Evolutionary conservation across 2,888 invertebrate genomes (phyloP), one percentile per base, ranked within the genome.

Genomic region (Choreutis nemorana): DNA sequence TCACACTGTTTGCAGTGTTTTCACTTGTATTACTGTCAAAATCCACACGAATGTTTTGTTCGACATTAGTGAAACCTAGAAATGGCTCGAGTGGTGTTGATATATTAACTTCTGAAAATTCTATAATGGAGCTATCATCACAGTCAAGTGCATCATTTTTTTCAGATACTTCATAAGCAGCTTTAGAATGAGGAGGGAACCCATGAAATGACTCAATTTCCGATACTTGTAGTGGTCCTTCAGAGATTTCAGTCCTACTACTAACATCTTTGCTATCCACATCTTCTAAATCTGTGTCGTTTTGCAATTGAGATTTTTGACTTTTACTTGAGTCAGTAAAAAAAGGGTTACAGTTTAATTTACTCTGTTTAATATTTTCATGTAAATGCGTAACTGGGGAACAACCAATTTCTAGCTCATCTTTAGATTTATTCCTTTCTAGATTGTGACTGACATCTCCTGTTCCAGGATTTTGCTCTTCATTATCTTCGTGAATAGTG

Each of bases 151-250:
- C 14, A 29, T 25, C 26, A 18, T 26, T 23, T 34, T 32, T 30
- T 31, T 34, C 15, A 18, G 15, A 23, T 14, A 33, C 26, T 16
- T 22, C 5, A 26, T n/a, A 15, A 7, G 20, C 14, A 23, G 14
- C 24, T 12, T 29, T 16, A 25, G 23, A 18, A 31, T 30, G 29
- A 34, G 32, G 25, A 14, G 53, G 34, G 35, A 67, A 68, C 2
- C 65, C 67, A 10, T 52, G 34, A 41, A 65, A 59, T 32, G 58
- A 58, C 39, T 61, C 55, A 15, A 32, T 23, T 36, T 63, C 59
- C 30, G 57, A 56, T 14, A 37, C 52, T 42, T 54, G 45, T 1
- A 54, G 37, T 2, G 44, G 42, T 42, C 41, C 51, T n/a, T n/a
- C n/a, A n/a, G n/a, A n/a, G n/a, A n/a, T n/a, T n/a, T n/a, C n/a